phyloP scores from a whole-genome alignment of 2,888 invertebrate genomes.

The Caenorhabditis sp. region DNA sequence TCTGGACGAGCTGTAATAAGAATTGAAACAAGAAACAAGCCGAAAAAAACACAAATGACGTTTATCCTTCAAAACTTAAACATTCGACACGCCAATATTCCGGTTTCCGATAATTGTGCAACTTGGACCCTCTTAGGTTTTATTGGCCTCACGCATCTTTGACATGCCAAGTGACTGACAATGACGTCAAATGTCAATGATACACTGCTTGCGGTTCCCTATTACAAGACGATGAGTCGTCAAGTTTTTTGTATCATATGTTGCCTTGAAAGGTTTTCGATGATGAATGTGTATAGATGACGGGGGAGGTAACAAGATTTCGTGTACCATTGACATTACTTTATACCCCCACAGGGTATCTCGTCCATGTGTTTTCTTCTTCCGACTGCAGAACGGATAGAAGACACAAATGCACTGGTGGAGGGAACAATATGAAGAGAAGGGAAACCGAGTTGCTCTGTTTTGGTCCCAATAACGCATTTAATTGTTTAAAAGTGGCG shows the following conservation, averaged over 20 bases:
- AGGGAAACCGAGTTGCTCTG: conserved; percentile 15
- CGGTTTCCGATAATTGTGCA: conserved; percentile 36
- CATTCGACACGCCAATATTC: conserved; percentile 36
- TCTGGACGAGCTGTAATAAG: conserved; percentile 6
- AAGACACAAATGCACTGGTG: conserved; percentile 33
- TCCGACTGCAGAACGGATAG: conserved; percentile 17
- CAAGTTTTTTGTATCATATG: conserved; percentile 36
- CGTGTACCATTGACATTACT: conserved; percentile 11
- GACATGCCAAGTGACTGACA: conserved; percentile 43
- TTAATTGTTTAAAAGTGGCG: conserved; percentile 55
- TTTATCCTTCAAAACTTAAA: conserved; percentile 27
- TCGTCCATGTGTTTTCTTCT: conserved; percentile 14
- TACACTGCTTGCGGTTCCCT: conserved; percentile 12
- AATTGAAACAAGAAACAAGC: neutral
- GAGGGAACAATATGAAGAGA: conserved; percentile 14
- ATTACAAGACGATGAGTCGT: conserved; percentile 34
- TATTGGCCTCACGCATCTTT: conserved; percentile 50
- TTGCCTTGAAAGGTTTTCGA: conserved; percentile 41
- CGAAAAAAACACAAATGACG: conserved; percentile 33
- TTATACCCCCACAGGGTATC: conserved; percentile 18
- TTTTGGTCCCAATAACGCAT: conserved; percentile 51
- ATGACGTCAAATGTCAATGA: conserved; percentile 47
- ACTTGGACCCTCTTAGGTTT: conserved; percentile 8
- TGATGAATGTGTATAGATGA: conserved; percentile 45
- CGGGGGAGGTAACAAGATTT: conserved; percentile 34